Percentiles rank a stretch among this genome's conserved stretches.
Evolutionary conservation across 2,113 vertebrate genomes (phyloP).

Genomic region (Rhizomys pruinosus): DNA sequence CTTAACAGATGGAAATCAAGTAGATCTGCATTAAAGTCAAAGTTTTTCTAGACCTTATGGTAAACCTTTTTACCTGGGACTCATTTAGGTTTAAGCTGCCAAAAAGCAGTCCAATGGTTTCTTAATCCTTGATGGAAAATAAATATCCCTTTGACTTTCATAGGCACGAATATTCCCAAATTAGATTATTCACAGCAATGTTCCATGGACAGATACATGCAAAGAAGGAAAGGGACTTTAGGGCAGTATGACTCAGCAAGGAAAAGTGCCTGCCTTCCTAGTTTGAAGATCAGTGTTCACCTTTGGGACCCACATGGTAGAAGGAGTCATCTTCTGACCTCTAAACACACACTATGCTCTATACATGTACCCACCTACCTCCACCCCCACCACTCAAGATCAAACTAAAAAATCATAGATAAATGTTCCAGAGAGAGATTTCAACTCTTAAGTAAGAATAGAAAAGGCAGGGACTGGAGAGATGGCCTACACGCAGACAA

Average conservation of each 20-base stretch:
- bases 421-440: not conserved
- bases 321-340: not conserved
- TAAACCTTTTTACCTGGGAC: slow-evolving; percentile 31
- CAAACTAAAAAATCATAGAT: not conserved
- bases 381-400: not conserved
- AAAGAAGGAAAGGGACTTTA: not conserved
- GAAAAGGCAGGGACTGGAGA: too few relatives aligned
- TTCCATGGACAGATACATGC: not conserved
- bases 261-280: not conserved
- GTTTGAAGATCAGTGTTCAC: not conserved
- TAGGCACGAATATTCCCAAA: slow-evolving; percentile 14
- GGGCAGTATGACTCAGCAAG: not conserved
- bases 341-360: too few relatives aligned
- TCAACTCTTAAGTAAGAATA: not conserved
- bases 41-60: not conserved
- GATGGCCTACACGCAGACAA: too few relatives aligned
- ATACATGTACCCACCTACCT: not conserved
- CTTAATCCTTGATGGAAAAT: slow-evolving; percentile 43
- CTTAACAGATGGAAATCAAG: slow-evolving; percentile 1
- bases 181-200: slow-evolving; percentile 19
- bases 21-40: slow-evolving; percentile 9
- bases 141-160: not conserved
- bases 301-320: not conserved
- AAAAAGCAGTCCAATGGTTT: slow-evolving; percentile 14
- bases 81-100: slow-evolving; percentile 38